Base-by-base conservation (phyloP, 2,888 invertebrate genomes). In the Drosophila helvetica region DNA sequence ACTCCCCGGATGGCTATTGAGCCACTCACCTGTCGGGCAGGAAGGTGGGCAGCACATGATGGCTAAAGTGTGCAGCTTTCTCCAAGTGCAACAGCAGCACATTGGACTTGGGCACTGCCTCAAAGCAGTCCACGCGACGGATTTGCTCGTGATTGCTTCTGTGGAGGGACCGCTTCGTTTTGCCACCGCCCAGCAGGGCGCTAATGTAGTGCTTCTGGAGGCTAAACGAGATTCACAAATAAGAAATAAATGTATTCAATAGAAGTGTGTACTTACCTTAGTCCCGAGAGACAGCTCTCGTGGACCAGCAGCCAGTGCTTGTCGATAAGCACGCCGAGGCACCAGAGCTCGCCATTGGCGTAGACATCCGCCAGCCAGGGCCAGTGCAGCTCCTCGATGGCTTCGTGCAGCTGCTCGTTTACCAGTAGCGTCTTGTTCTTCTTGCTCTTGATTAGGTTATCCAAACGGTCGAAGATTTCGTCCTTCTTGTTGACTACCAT, bases 291-390 rank as follows among this genome's bases (percentile, higher is more conserved):
- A 84, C 96, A 96, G 15, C 92, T 92, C 60, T 93, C 92, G 71
- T 93, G 93, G 3, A 94, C 92, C 64, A 96, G 87, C 58, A 96
- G 93, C 96, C 96, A 96, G 18, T 94, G 91, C 3, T 92, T 87
- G 76, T 95, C 94, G 48, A 97, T 90, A 61, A 97, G 92, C 42
- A 95, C 93, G 6, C 96, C 96, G 50, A 94, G 93, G 86, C 96
- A 96, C 81, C 92, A 93, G 74, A 95, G 95, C 65, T 92, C 90
- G 3, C 97, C 96, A 86, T 96, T 94, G 0, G 94, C 92, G 90
- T 94, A 96, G 57, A 97, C 92, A 80, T 95, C 95, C 0, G 94
- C 96, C 82, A 94, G 92, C 96, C 96, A 97, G 0, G 96, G 96
- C 93, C 95, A 94, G 53, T 92, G 90, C 30, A 89, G 72, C 65